Percentiles rank a stretch among this genome's conserved stretches.
phyloP scores from a whole-genome alignment of 2,113 vertebrate species.

The Gambusia affinis region DNA sequence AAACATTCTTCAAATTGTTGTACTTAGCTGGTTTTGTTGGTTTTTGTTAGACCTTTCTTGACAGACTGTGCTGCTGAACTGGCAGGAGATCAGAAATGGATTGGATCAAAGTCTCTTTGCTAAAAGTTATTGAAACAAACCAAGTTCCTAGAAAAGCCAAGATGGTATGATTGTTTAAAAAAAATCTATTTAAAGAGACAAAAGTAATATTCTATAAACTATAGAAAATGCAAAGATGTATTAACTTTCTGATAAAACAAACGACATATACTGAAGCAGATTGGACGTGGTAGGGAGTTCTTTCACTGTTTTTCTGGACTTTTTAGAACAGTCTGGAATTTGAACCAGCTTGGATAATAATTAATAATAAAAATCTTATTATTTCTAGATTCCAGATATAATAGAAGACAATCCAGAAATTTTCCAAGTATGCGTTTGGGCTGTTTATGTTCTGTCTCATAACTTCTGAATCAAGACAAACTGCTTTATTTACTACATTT shows the following conservation, averaged over 20 bases:
- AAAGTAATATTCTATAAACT: too few relatives aligned
- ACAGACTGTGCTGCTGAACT: slow-evolving; percentile 2
- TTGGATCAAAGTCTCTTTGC: not conserved
- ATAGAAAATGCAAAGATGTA: too few relatives aligned
- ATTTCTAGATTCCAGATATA: too few relatives aligned
- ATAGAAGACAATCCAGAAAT: too few relatives aligned
- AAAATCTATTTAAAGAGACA: slow-evolving; percentile 18
- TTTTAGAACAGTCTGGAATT: too few relatives aligned
- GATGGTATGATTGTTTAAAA: slow-evolving; percentile 24
- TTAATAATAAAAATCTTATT: too few relatives aligned
- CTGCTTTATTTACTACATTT: not conserved
- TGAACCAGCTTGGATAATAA: too few relatives aligned
- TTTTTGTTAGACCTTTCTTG: slow-evolving; percentile 16
- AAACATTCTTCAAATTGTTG: slow-evolving; percentile 24
- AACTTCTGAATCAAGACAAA: slow-evolving; percentile 8
- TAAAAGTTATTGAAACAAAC: not conserved
- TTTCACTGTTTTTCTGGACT: too few relatives aligned
- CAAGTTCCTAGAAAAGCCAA: not conserved
- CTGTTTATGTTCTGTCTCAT: not conserved
- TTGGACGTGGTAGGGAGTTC: too few relatives aligned
- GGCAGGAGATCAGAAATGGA: slow-evolving; percentile 11
- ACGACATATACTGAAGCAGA: too few relatives aligned
- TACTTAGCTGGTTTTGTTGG: slow-evolving; percentile 24
- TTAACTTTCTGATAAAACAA: too few relatives aligned
- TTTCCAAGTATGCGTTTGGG: too few relatives aligned